Conservation (phyloP, 2,888 invertebrate genomes). For the Drosophila demipolita region DNA sequence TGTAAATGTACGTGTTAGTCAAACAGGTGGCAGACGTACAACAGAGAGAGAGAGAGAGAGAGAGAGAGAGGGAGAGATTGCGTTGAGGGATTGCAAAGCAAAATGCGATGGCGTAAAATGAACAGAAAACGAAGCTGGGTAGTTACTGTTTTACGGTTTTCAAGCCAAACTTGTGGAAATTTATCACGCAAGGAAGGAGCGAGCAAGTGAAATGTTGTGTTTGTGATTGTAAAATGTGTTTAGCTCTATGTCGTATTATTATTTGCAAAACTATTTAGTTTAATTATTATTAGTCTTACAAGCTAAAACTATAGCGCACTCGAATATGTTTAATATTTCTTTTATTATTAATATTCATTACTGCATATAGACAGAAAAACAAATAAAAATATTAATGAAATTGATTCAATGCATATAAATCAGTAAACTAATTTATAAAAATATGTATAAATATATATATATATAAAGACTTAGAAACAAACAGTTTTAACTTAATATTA, state of each 20-base stretch:
- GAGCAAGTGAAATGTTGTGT: neutral
- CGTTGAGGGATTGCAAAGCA: constrained; percentile 7
- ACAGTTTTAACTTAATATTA: too few species aligned
- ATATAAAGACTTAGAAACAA: neutral
- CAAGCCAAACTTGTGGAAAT: neutral
- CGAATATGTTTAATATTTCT: neutral
- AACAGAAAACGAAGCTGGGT: constrained; percentile 17
- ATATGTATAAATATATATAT: neutral
- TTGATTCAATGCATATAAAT: neutral
- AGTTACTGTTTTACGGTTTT: constrained; percentile 20
- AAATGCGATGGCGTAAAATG: constrained; percentile 59
- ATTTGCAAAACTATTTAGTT: neutral
- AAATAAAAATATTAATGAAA: neutral
- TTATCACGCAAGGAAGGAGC: neutral
- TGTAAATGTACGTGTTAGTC: constrained; percentile 11
- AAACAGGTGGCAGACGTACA: constrained; percentile 53
- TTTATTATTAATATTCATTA: neutral
- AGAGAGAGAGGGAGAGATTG: constrained; percentile 3
- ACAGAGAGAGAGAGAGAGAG: constrained; percentile 2
- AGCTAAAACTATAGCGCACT: neutral
- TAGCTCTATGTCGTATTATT: neutral
- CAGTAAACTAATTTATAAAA: neutral
- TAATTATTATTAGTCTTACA: neutral
- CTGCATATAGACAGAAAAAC: neutral
- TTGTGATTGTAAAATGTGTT: neutral